Conservation (phyloP, 2,797 vertebrate species). For the Helarctos malayanus region DNA sequence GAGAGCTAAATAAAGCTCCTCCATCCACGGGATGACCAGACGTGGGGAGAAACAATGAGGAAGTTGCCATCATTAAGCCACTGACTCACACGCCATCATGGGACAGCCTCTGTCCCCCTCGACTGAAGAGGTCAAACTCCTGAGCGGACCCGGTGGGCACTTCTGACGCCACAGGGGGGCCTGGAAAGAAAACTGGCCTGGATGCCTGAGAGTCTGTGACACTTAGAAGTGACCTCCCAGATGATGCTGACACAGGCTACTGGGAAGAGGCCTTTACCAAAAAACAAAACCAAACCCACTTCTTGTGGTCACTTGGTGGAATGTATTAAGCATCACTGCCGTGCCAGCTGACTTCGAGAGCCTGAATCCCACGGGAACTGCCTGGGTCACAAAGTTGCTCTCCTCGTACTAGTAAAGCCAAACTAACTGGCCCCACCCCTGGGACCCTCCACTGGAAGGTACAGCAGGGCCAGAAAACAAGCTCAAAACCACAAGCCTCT, state of each 20-base stretch:
- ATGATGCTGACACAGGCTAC: neutral
- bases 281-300: conserved; percentile 40
- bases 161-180: neutral
- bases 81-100: neutral
- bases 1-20: neutral
- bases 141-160: neutral
- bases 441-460: neutral
- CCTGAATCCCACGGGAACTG: neutral
- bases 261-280: conserved; percentile 48
- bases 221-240: neutral
- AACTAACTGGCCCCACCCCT: too few relatives aligned
- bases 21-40: neutral
- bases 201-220: neutral
- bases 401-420: neutral
- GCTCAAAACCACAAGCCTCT: neutral
- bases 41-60: neutral
- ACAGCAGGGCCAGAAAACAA: neutral
- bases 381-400: neutral
- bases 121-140: neutral
- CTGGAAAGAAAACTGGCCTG: neutral
- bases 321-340: conserved; percentile 6
- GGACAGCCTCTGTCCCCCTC: neutral
- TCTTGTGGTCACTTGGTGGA: conserved; percentile 19
- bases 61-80: neutral
- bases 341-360: neutral